These are phyloP conservation scores for Microchrysa polita DNA, from an alignment of 2,888 invertebrate species.

Conservation along the genomic window DNA sequence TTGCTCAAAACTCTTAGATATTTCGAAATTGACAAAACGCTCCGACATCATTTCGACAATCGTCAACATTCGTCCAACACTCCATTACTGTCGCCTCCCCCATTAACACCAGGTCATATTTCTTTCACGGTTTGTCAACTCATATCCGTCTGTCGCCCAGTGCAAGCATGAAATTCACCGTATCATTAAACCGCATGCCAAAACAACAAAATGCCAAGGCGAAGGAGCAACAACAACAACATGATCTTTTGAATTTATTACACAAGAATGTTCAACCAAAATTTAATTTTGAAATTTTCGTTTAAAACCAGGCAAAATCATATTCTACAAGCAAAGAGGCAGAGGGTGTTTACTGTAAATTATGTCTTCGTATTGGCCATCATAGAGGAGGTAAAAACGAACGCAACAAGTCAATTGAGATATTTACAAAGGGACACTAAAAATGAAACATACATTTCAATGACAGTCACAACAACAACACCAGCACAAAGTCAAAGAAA, in stretches of 20 bases:
- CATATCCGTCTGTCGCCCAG: constrained; percentile 16
- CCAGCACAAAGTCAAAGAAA: background rate
- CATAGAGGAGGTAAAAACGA: too few species aligned
- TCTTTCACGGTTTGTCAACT: constrained; percentile 32
- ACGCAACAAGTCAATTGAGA: too few species aligned
- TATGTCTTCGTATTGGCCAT: too few species aligned
- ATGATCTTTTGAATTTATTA: constrained; percentile 21
- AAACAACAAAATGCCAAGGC: constrained; percentile 16
- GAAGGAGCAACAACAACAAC: background rate
- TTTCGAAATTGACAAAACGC: too few species aligned
- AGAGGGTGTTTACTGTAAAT: too few species aligned
- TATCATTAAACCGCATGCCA: constrained; percentile 38
- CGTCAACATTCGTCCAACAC: constrained; percentile 3
- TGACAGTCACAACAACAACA: constrained; percentile 4
- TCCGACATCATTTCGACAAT: background rate
- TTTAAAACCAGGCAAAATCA: background rate
- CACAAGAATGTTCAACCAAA: constrained; percentile 27
- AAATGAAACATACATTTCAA: background rate
- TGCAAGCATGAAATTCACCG: constrained; percentile 23
- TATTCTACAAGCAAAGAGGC: too few species aligned
- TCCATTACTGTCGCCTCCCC: constrained; percentile 3
- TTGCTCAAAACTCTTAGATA: too few species aligned
- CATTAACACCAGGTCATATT: constrained; percentile 26
- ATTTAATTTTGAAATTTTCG: constrained; percentile 17
- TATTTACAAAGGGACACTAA: too few species aligned